Evolutionary conservation across 2,113 vertebrate genomes (phyloP).

Genomic region (Apteryx mantelli): DNA sequence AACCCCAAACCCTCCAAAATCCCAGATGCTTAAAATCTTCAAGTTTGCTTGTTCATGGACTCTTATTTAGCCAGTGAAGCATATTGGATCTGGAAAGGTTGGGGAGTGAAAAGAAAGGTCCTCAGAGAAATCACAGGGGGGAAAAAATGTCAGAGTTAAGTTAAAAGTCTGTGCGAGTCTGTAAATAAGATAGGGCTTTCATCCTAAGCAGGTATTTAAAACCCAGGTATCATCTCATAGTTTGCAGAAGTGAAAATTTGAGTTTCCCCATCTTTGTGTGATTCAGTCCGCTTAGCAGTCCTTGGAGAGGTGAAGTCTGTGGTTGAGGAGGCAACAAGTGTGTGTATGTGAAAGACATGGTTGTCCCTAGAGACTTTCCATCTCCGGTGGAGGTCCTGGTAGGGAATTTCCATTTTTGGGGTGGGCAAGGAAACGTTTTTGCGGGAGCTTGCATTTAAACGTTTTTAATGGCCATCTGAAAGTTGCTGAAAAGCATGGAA

Average conservation of each 20-base stretch:
- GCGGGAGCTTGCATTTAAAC: neutral
- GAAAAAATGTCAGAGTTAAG: neutral
- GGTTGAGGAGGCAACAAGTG: rapidly evolving
- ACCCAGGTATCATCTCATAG: neutral
- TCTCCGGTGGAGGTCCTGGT: neutral
- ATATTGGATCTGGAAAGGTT: neutral
- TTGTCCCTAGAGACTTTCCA: neutral
- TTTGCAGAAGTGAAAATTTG: neutral
- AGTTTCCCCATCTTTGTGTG: neutral
- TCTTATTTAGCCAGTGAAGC: neutral
- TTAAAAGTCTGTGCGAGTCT: neutral
- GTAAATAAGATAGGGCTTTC: neutral
- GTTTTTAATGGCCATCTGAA: neutral
- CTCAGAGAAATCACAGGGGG: neutral
- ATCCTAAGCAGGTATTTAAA: neutral
- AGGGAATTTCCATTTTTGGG: neutral
- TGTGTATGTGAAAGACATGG: rapidly evolving
- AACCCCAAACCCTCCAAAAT: neutral
- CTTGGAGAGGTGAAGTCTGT: neutral
- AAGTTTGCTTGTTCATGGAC: neutral
- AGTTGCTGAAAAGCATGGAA: neutral
- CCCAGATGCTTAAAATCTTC: neutral
- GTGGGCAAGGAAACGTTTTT: neutral
- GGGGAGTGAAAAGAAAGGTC: neutral
- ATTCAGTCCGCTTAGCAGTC: neutral